Evolutionary conservation across 2,113 vertebrate genomes (phyloP).

Genomic region (Tiliqua scincoides): DNA sequence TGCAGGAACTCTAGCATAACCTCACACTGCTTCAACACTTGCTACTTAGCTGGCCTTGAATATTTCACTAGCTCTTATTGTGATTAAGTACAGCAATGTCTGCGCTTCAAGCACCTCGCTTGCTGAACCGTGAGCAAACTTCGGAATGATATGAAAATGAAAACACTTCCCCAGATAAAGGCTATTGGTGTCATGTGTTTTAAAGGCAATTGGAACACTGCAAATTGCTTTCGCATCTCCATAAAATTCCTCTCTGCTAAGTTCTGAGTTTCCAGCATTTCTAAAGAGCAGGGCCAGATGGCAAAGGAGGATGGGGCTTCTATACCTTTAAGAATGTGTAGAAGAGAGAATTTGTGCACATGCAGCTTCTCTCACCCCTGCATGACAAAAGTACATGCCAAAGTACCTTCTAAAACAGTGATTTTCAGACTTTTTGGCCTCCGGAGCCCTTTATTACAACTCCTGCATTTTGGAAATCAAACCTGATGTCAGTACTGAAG

Average conservation of each 20-base stretch:
- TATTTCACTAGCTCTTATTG: constrained; percentile 2
- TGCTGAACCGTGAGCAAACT: neutral
- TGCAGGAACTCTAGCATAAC: neutral
- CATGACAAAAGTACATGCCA: neutral
- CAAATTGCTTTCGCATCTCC: neutral
- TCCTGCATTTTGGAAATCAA: neutral
- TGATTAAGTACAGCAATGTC: neutral
- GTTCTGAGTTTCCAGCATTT: neutral
- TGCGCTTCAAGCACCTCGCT: neutral
- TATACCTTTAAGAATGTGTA: neutral
- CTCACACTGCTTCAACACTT: constrained; percentile 1
- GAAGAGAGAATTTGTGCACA: neutral
- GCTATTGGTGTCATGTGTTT: neutral
- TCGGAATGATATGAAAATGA: neutral
- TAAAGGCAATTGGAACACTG: neutral
- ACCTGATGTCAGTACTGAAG: neutral
- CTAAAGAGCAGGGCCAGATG: neutral
- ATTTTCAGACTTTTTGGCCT: neutral
- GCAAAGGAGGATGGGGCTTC: neutral
- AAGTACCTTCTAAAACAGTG: no score
- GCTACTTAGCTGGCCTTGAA: neutral
- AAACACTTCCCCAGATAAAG: neutral
- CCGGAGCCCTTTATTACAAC: neutral
- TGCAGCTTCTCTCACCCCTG: neutral
- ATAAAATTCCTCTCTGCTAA: neutral